phyloP scores from a whole-genome alignment of 2,113 vertebrate genomes.

The Paralichthys olivaceus region DNA sequence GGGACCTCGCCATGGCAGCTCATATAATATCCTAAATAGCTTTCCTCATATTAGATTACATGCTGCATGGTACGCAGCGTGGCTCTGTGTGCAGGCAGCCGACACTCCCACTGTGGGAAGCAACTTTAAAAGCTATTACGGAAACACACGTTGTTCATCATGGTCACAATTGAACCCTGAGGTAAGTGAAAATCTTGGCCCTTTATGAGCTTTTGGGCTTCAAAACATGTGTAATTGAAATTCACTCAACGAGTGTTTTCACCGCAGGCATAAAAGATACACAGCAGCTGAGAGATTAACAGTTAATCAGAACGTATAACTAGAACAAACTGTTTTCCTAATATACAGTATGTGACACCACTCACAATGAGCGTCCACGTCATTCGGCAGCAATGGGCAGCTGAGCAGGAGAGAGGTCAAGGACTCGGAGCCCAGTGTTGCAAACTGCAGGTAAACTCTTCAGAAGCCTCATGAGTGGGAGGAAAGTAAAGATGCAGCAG shows the following conservation, averaged over 20 bases:
- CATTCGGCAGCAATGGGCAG: not conserved
- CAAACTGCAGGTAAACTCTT: conserved; percentile 45
- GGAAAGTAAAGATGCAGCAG: conserved; percentile 43
- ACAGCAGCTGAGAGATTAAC: conserved; percentile 18
- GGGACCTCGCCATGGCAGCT: conserved; percentile 63
- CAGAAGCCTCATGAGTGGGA: conserved; percentile 15
- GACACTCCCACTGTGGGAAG: conserved; percentile 53
- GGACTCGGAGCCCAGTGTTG: conserved; percentile 17
- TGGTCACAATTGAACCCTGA: conserved; percentile 56
- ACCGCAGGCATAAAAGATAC: conserved; percentile 29
- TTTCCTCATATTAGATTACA: conserved; percentile 74
- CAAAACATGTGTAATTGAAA: conserved; percentile 32
- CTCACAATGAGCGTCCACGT: not conserved
- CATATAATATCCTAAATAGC: conserved; percentile 74
- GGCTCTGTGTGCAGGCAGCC: conserved; percentile 49
- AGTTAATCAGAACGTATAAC: not conserved
- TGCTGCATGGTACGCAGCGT: conserved; percentile 64
- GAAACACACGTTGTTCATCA: conserved; percentile 55
- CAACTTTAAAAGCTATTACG: conserved; percentile 74
- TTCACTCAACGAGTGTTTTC: conserved; percentile 35
- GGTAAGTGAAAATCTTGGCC: conserved; percentile 37
- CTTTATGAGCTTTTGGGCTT: conserved; percentile 22
- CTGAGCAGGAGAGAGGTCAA: conserved; percentile 41
- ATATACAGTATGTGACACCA: not conserved
- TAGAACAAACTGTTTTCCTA: not conserved